These are phyloP conservation scores for Byasa hedistus DNA, from an alignment of 2,888 invertebrate genomes.

Conservation along the genomic window DNA sequence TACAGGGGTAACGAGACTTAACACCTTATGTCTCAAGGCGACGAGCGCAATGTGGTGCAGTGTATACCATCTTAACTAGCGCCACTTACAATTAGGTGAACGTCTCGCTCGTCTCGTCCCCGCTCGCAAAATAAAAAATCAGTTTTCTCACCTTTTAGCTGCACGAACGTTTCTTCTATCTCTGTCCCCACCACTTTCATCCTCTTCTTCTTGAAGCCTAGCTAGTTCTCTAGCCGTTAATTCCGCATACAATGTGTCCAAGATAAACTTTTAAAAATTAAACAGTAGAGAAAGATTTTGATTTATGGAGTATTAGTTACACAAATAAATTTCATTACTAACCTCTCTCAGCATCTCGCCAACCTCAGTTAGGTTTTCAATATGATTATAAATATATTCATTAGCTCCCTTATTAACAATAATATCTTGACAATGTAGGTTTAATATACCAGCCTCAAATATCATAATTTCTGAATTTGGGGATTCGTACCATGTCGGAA, in stretches of 20 bases:
- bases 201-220: slow-evolving; percentile 37
- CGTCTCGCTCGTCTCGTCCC: no score
- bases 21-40: no score
- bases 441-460: slow-evolving; percentile 56
- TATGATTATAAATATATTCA: slow-evolving; percentile 58
- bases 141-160: slow-evolving; percentile 50
- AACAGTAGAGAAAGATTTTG: not conserved
- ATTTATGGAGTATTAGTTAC: not conserved
- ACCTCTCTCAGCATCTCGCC: slow-evolving; percentile 57
- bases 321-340: slow-evolving; percentile 22
- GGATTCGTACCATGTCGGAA: slow-evolving; percentile 81
- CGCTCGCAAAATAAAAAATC: no score
- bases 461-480: slow-evolving; percentile 65
- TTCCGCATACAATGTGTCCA: slow-evolving; percentile 52
- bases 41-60: no score
- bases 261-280: slow-evolving; percentile 31
- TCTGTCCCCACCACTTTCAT: slow-evolving; percentile 37
- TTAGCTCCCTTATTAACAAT: slow-evolving; percentile 53
- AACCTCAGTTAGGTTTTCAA: slow-evolving; percentile 56
- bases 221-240: slow-evolving; percentile 43
- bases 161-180: slow-evolving; percentile 43
- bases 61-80: no score
- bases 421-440: slow-evolving; percentile 61
- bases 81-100: no score
- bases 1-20: no score